Evolutionary conservation across 1,140 invertebrate species (phyloP), one percentile per base, ranked within the genome.

Genomic region (Hycleus cichorii): DNA sequence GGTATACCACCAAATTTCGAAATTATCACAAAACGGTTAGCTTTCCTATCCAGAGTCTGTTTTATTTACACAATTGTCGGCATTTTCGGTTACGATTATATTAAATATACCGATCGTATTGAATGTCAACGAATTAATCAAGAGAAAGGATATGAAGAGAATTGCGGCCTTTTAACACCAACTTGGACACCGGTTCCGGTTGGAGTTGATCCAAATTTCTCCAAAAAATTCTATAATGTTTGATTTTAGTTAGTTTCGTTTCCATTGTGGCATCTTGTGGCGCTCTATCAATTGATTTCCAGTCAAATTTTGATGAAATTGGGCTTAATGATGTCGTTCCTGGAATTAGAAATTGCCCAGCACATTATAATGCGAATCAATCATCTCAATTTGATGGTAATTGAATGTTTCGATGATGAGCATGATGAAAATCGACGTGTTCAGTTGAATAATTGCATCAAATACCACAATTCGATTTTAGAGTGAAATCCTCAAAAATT

Each of bases 141-240:
- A 46, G 43, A 26, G 10, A 53, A 53, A 45, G 25, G 25, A 4
- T 53, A 46, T 18, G 39, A 53, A 3, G 51, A 53, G 11, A 53
- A 53, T 42, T 53, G 51, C 32, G 51, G 42, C 26, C n/a, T 53
- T 4, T 53, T 53, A n/a, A 12, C 51, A 3, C 51, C 51, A 32
- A 44, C 26, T 47, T 59, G 58, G 58, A 25, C 47, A 44, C 58
- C 51, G n/a, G 46, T 51, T 27, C 32, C 53, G 39, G 47, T 51
- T 38, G 43, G 18, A 59, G 47, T 59, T 47, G 54, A 32, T 2
- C 32, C 32, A 32, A 32, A 32, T 32, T 32, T 4, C 32, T 32
- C 40, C 18, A 18, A 18, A 18, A 18, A 18, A 18, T 18, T 18
- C 18, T 18, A 18, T 18, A 18, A 18, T 18, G 1, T 52, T 52